Base-by-base conservation (phyloP, 2,888 invertebrate species). In the Pelosia muscerda region DNA sequence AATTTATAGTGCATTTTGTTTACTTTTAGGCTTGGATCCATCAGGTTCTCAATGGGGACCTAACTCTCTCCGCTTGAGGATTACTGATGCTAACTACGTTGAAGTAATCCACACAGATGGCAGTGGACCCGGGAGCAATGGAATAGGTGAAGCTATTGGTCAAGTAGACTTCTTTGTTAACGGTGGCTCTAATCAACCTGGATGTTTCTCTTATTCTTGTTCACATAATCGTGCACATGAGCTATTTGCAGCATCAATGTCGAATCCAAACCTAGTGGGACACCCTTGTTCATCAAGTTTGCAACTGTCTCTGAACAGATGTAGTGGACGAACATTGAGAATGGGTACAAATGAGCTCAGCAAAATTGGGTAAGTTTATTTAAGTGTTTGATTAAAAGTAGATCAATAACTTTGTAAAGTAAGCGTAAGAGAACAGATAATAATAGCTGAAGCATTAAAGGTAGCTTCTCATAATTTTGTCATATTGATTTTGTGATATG, bases 141-240 rank as follows among this genome's bases (percentile, higher is more conserved):
- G 98, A 0, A 96, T 98, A 75, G 96, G 96, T 25, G 96, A 96
- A 78, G 95, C 96, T 0, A 95, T 97, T 55, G 98, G 98, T 0
- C 97, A 98, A 85, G 96, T 97, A 0, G 98, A 98, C 91, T 98
- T 98, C 90, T 98, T 96, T 88, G 97, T 97, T 0, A 98, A 98
- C 82, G 98, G 98, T 0, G 98, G 98, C 0, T 95, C 96, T 62
- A 96, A 96, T 81, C 98, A 94, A 74, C 94, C 93, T 0, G 94
- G 93, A 0, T 93, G 94, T 63, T 13, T 81, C 0, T 83, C 75
- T 8, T 81, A 86, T 59, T 10, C 73, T 0, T 92, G 92, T 73
- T 82, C 81, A 67, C 92, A 92, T 67, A 82, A 88, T 53, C 84
- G 91, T 5, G 87, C 92, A 0, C 89, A 83, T 76, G 86, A 91